phyloP scores from a whole-genome alignment of 1,140 invertebrate species.

The Drosophila dunni region DNA sequence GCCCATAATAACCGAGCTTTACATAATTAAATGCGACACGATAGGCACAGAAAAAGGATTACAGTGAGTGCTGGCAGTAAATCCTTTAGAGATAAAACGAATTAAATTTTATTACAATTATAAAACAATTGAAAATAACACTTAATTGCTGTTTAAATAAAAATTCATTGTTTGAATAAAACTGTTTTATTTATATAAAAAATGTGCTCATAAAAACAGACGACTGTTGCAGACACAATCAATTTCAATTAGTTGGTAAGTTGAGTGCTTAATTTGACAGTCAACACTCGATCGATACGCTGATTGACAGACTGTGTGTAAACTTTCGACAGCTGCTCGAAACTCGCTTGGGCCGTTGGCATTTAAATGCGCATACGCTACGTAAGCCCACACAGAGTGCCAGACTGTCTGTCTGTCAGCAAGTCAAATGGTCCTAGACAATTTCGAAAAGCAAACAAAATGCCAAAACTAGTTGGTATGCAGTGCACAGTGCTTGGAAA shows the following conservation, averaged over 20 bases:
- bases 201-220: neutral
- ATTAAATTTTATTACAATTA: neutral
- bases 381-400: constrained; percentile 6
- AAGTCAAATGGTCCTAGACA: constrained; percentile 5
- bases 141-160: no score
- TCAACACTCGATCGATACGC: constrained; percentile 39
- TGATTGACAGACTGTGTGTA: constrained; percentile 34
- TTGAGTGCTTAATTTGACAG: constrained; percentile 36
- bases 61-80: neutral
- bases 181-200: neutral
- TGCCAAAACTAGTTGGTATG: constrained; percentile 60
- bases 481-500: constrained; percentile 41
- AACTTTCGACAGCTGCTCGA: constrained; percentile 44
- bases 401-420: neutral
- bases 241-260: constrained; percentile 49
- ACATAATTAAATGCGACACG: constrained; percentile 56
- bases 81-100: no score
- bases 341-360: constrained; percentile 6
- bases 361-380: constrained; percentile 48
- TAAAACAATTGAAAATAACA: no score
- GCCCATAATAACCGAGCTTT: constrained; percentile 59
- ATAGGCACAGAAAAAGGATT: neutral
- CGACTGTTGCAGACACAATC: constrained; percentile 33
- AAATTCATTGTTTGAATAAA: neutral
- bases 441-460: constrained; percentile 38